Evolutionary conservation across 2,888 invertebrate genomes (phyloP).

Genomic region (Leistus spinibarbis): DNA sequence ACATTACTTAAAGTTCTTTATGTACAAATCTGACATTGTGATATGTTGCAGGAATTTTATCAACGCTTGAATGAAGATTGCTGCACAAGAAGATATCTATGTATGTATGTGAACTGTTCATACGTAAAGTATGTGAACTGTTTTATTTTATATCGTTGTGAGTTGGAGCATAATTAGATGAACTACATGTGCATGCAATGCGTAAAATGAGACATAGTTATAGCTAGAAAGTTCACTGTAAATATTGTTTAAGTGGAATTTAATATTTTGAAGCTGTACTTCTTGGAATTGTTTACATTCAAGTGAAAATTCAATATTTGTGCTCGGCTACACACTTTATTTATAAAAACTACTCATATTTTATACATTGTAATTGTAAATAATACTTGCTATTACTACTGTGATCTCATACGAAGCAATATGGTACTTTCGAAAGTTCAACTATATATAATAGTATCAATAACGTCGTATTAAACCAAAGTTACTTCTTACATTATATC

Average conservation of each 20-base stretch:
- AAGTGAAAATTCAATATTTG: constrained; percentile 24
- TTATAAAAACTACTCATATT: constrained; percentile 24
- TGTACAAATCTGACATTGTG: neutral
- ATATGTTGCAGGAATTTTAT: neutral
- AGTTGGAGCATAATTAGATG: neutral
- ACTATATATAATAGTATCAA: neutral
- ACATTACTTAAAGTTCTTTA: neutral
- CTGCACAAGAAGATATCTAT: neutral
- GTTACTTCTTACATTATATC: too few relatives aligned
- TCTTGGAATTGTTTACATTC: constrained; percentile 22
- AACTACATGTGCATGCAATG: neutral
- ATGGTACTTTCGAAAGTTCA: neutral
- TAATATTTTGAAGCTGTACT: constrained; percentile 15
- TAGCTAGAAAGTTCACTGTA: neutral
- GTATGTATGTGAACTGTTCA: neutral
- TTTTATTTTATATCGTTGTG: neutral
- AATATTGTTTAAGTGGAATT: neutral
- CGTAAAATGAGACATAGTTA: neutral
- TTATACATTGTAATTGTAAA: neutral
- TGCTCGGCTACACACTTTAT: constrained; percentile 14
- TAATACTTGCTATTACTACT: neutral
- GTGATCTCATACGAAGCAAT: too few relatives aligned
- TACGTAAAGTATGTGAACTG: neutral
- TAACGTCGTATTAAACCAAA: too few relatives aligned
- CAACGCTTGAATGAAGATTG: neutral